Evolutionary conservation across 2,888 invertebrate genomes (phyloP).

Genomic region (Euspilapteryx auroguttella): DNA sequence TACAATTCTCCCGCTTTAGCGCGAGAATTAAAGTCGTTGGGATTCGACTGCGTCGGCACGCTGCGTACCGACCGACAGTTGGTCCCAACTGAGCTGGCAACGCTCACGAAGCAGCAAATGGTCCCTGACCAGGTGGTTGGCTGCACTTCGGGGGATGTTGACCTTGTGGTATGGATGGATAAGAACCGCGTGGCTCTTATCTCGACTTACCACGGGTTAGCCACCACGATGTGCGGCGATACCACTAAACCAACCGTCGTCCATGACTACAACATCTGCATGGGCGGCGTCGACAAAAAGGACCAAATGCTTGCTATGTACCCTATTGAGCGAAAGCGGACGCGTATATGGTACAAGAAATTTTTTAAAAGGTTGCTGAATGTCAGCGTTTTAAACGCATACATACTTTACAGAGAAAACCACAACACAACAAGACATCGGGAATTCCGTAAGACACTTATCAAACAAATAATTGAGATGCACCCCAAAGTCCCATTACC

Average conservation of each 20-base stretch:
- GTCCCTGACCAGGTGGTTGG: conserved; percentile 1
- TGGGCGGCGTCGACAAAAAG: conserved; percentile 9
- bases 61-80: conserved; percentile 9
- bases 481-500: neutral
- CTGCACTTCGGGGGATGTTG: conserved; percentile 6
- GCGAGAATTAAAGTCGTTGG: conserved; percentile 8
- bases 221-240: conserved; percentile 3
- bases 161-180: conserved; percentile 15
- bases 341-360: conserved; percentile 12
- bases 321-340: conserved; percentile 11
- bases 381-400: conserved; percentile 1
- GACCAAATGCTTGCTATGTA: conserved; percentile 12
- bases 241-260: conserved; percentile 5
- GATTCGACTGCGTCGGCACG: conserved; percentile 11
- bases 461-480: neutral
- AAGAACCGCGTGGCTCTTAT: conserved; percentile 2
- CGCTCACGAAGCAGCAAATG: neutral
- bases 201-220: conserved; percentile 5
- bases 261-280: conserved; percentile 8
- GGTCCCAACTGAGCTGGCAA: conserved; percentile 9
- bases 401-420: neutral
- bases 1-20: conserved; percentile 11
- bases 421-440: neutral
- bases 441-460: neutral
- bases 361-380: too few species aligned